Conservation (phyloP, 2,113 vertebrate genomes). For the Plestiodon gilberti region DNA sequence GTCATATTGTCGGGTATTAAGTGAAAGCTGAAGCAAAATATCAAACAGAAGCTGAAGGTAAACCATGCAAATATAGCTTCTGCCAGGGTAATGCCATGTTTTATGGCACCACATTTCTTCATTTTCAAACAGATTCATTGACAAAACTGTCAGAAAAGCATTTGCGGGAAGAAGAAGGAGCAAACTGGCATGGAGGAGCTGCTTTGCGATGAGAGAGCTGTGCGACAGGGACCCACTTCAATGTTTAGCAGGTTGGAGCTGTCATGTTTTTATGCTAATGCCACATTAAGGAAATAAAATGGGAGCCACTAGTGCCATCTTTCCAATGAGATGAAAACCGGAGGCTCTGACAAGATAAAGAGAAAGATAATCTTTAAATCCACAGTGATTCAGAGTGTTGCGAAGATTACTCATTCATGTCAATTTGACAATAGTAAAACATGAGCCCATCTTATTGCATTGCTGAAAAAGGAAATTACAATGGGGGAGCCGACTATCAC, state of each 20-base stretch:
- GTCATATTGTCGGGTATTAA: not conserved
- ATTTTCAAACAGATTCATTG: not conserved
- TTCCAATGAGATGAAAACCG: constrained; percentile 36
- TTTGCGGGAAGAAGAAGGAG: not conserved
- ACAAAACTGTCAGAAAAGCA: constrained; percentile 14
- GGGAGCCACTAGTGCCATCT: not conserved
- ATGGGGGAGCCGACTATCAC: not conserved
- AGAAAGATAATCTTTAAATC: constrained; percentile 61
- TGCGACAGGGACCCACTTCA: not conserved
- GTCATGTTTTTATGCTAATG: constrained; percentile 25
- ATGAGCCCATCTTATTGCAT: constrained; percentile 41
- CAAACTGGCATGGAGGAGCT: not conserved
- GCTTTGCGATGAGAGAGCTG: not conserved
- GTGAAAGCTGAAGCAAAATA: not conserved
- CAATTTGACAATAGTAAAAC: constrained; percentile 50
- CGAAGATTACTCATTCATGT: constrained; percentile 45
- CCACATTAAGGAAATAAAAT: not conserved
- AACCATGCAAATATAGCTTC: not conserved
- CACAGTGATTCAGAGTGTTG: constrained; percentile 39
- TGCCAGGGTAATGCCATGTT: not conserved
- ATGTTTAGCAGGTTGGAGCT: not conserved
- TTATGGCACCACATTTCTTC: not conserved
- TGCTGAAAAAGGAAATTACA: not conserved
- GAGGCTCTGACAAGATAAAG: constrained; percentile 19
- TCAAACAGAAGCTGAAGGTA: constrained; percentile 7